Evolutionary conservation across 2,888 invertebrate species (phyloP).

Genomic region (Polyommatus icarus): DNA sequence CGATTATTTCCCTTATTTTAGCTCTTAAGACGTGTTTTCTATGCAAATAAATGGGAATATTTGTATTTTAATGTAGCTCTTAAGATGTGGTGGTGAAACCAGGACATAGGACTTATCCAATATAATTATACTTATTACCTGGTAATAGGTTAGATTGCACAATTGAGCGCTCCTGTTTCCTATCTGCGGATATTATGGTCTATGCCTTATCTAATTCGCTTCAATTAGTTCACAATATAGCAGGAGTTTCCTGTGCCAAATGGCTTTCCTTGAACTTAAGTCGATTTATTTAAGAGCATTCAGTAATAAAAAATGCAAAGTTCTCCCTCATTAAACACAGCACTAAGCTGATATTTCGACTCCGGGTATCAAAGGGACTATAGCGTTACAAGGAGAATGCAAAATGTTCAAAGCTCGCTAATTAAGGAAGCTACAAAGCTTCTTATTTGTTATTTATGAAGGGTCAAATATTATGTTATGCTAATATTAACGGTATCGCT

Average conservation of each 20-base stretch:
- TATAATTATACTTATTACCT: neutral
- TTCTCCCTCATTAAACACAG: slow-evolving; percentile 3
- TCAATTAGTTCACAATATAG: neutral
- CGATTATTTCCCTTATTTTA: too few relatives aligned
- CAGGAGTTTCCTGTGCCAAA: neutral
- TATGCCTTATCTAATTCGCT: neutral
- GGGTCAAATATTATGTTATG: slow-evolving; percentile 22
- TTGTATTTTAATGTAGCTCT: neutral
- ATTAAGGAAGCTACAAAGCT: slow-evolving; percentile 27
- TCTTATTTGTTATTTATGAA: slow-evolving; percentile 30
- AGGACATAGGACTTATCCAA: neutral
- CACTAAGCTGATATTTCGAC: slow-evolving; percentile 20
- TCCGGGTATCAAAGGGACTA: slow-evolving; percentile 20
- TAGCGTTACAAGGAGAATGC: slow-evolving; percentile 26
- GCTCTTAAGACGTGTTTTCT: too few relatives aligned
- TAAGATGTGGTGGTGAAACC: neutral
- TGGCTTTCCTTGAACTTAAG: neutral
- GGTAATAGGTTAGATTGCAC: neutral
- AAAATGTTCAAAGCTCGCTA: slow-evolving; percentile 24
- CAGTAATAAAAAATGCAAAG: slow-evolving; percentile 6
- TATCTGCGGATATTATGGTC: neutral
- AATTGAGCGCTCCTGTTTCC: neutral
- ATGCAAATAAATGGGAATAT: too few relatives aligned
- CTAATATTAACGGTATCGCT: slow-evolving; percentile 4
- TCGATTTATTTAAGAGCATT: neutral